phyloP scores from a whole-genome alignment of 2,888 invertebrate genomes.

The Cheilosia urbana region DNA sequence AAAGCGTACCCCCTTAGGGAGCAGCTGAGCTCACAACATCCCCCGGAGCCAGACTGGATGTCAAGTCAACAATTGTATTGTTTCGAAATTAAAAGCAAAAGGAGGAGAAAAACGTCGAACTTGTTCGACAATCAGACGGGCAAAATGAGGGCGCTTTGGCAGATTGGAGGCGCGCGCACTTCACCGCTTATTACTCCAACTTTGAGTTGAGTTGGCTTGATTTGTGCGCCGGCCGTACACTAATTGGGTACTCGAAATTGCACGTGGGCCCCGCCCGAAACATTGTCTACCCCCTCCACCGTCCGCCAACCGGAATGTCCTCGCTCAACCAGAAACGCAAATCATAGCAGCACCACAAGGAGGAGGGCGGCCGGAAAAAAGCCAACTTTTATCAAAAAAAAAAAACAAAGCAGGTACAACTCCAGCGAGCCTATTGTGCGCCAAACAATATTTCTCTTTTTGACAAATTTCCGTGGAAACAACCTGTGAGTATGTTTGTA shows the following conservation, averaged over 20 bases:
- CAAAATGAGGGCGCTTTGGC: constrained; percentile 41
- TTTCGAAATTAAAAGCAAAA: constrained; percentile 42
- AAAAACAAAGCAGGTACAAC: constrained; percentile 11
- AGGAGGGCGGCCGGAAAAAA: constrained; percentile 36
- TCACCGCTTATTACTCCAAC: constrained; percentile 32
- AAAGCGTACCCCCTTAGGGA: constrained; percentile 38
- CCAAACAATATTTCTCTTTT: constrained; percentile 39
- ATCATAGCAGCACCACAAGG: constrained; percentile 18
- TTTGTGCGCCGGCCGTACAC: constrained; percentile 14
- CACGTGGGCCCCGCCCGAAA: constrained; percentile 42
- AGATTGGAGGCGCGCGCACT: constrained; percentile 19
- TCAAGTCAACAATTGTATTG: constrained; percentile 62
- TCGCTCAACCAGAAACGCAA: constrained; percentile 31
- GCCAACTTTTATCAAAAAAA: constrained; percentile 43
- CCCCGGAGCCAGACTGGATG: constrained; percentile 37
- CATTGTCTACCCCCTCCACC: constrained; percentile 7
- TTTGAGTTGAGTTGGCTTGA: constrained; percentile 13
- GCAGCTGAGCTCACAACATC: constrained; percentile 19
- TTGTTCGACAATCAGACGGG: constrained; percentile 25
- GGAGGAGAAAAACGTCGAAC: constrained; percentile 18
- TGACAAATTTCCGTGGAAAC: constrained; percentile 40
- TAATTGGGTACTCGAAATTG: constrained; percentile 70
- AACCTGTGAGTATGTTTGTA: constrained; percentile 20
- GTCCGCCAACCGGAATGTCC: constrained; percentile 4
- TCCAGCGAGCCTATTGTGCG: constrained; percentile 38